Base-by-base conservation (phyloP, 2,888 invertebrate genomes). In the Pammene aurita region DNA sequence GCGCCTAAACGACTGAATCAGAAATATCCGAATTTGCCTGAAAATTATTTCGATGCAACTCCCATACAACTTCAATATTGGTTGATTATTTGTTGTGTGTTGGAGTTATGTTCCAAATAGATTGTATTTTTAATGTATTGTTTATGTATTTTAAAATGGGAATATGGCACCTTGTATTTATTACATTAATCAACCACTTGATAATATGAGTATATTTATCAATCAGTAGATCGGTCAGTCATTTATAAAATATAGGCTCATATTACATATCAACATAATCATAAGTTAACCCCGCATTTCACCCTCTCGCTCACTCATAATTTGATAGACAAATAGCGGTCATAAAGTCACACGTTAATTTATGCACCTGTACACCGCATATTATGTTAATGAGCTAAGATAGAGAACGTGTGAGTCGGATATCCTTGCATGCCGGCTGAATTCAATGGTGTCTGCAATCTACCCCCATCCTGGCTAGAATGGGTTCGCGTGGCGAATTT, bases 391-490 rank as follows among this genome's bases (percentile, higher is more conserved):
- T 76, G 71, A 73, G 64, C 50, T 68, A 70, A 73, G 74, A 75
- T 73, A 71, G 71, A 58, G 61, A 52, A 62, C 67, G 67, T 71
- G 65, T 68, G 66, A 70, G 74, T 75, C 79, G 80, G 80, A 81
- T 80, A 81, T 82, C 81, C 82, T 78, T 73, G 80, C 77, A 79
- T 78, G 77, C 69, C 66, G 76, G 63, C 13, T 56, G 50, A 58
- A 66, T 57, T 58, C 42, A 63, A 55, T 68, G 61, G 65, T 58
- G 41, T 46, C 66, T 58, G 65, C 38, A 52, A 52, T 44, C 57
- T 50, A 38, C n/a, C 13, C 48, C 16, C 48, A 16, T 48, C 16
- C 48, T 48, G 16, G 16, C 16, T 16, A 48, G 44, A 14, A 60
- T 52, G 52, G 50, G 46, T 56, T 61, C 18, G 14, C 14, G 18